Percentiles rank a stretch among this genome's conserved stretches.
phyloP scores from a whole-genome alignment of 2,113 vertebrate species.

The Prionailurus viverrinus region DNA sequence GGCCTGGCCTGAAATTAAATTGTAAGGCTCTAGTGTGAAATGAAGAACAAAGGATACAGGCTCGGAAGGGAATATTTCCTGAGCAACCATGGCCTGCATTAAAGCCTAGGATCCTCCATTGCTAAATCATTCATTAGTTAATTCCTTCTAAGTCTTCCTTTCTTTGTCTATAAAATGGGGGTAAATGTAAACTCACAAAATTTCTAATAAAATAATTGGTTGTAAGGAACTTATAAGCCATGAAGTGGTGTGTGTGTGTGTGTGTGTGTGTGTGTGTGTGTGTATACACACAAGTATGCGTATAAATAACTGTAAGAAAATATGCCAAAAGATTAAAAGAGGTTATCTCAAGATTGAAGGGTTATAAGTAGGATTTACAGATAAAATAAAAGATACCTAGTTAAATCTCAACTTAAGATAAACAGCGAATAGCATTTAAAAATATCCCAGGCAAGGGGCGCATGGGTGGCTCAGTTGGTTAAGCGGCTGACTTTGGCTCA shows the following conservation, averaged over 20 bases:
- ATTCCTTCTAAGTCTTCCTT: conserved; percentile 12
- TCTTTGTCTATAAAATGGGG: background rate
- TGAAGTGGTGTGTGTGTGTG: background rate
- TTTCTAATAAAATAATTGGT: conserved; percentile 26
- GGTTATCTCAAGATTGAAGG: background rate
- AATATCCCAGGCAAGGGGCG: background rate
- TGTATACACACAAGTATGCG: background rate
- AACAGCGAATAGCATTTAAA: conserved; percentile 19
- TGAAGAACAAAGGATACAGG: background rate
- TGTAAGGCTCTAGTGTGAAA: background rate
- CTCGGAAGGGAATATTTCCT: background rate
- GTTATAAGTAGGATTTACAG: background rate
- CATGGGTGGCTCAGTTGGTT: too few species aligned
- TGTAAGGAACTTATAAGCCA: background rate
- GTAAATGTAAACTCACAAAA: background rate
- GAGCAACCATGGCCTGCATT: background rate
- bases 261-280: background rate
- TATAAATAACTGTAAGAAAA: background rate
- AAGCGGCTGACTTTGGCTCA: too few species aligned
- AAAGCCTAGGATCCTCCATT: background rate
- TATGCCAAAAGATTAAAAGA: background rate
- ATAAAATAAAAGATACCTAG: background rate
- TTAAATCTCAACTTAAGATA: conserved; percentile 48
- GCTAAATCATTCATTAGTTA: background rate
- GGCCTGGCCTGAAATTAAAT: background rate